These are phyloP conservation scores for Zoanthus sansibaricus DNA, from an alignment of 92 coral and sea anemone genomes.

Conservation along the genomic window DNA sequence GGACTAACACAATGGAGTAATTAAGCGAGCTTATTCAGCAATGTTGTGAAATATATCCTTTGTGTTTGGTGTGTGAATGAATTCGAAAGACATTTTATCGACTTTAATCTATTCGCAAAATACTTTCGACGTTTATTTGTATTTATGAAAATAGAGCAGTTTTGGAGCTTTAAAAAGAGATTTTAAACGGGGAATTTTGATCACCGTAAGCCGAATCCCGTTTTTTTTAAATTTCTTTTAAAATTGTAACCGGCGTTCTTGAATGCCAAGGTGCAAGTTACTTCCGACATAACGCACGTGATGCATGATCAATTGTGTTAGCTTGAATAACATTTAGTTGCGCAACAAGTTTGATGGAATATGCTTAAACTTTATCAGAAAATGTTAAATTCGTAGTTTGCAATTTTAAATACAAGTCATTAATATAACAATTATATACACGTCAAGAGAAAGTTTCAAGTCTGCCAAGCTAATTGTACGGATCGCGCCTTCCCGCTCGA, in stretches of 20 bases:
- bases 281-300: slow-evolving; percentile 15
- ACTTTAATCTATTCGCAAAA: neutral
- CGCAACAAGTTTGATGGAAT: slow-evolving; percentile 2
- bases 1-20: neutral
- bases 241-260: neutral
- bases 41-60: slow-evolving; percentile 29
- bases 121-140: neutral
- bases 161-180: slow-evolving; percentile 1
- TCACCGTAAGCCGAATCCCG: neutral
- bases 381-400: neutral
- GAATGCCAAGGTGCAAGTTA: neutral
- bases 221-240: neutral
- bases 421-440: neutral
- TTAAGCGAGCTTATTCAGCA: slow-evolving; percentile 4
- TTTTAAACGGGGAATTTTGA: neutral
- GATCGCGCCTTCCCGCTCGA: slow-evolving; percentile 20
- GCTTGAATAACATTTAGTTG: slow-evolving; percentile 16
- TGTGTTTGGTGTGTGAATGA: slow-evolving; percentile 38
- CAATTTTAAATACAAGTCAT: neutral
- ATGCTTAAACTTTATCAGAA: slow-evolving; percentile 13
- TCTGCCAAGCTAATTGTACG: slow-evolving; percentile 9
- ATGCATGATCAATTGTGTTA: slow-evolving; percentile 5
- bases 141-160: slow-evolving; percentile 2
- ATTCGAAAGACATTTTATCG: slow-evolving; percentile 23
- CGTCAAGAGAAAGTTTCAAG: slow-evolving; percentile 11